Evolutionary conservation across 2,797 vertebrate genomes (phyloP), one percentile per base, ranked within the genome.

Genomic region (Molothrus aeneus): DNA sequence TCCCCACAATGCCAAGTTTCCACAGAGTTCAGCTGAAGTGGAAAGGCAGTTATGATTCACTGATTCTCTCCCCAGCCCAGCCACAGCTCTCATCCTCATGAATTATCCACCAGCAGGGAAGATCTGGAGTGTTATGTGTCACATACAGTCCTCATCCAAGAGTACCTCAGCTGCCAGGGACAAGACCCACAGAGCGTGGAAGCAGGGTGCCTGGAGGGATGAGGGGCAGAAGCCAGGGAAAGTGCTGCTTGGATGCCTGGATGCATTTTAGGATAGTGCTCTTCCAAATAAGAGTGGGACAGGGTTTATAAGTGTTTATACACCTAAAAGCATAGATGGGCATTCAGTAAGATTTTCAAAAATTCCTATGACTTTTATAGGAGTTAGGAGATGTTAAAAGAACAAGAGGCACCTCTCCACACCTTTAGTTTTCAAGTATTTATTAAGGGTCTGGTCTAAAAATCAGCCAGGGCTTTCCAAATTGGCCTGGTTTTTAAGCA

Each of bases 1-100:
- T 86, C 32, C 65, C 60, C 54, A 70, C 38, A 17, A 47, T 31
- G 92, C 80, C 95, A 94, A 92, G 60, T 93, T 93, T 96, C 90
- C 80, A 68, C 60, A 80, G 38, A 80, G 83, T 86, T 93, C 64
- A 93, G 56, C 66, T 94, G 80, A 93, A 86, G 66, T 53, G 56
- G 26, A 94, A 50, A 45, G 36, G 42, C 54, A 3, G 56, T 47
- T 92, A 53, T 87, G 88, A 95, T 93, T 87, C 71, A 91, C 45
- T 77, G 80, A 84, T 84, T 88, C 42, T 91, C 66, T 51, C 50
- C 14, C 36, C 72, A 95, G 47, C 43, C 20, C 80, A 65, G 51
- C 19, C 85, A 72, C 85, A 91, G 34, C n/a, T 93, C 83, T 93
- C 63, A 81, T 86, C 59, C 47, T 69, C 45, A 36, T 42, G 71